A percentile compares a stretch with the other conserved stretches of the same genome.
phyloP scores from a whole-genome alignment of 2,888 invertebrate genomes.

The Agapetus fuscipes region DNA sequence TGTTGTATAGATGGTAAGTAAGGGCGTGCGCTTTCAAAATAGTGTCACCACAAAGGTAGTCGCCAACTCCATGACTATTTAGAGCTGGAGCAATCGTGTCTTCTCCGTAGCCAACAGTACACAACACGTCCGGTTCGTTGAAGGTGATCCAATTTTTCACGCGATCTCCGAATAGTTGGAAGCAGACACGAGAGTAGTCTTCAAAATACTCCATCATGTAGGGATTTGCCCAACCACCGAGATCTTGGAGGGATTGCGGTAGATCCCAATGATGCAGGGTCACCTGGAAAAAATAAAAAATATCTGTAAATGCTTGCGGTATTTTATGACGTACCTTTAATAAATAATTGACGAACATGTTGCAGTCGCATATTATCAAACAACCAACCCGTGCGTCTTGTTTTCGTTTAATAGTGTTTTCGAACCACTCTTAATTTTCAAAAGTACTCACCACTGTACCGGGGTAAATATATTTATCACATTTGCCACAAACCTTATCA shows the following conservation, averaged over 20 bases:
- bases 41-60: constrained; percentile 56
- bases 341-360: too few species aligned
- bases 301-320: too few species aligned
- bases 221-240: constrained; percentile 47
- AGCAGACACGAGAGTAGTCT: constrained; percentile 47
- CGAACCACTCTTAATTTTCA: too few species aligned
- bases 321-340: too few species aligned
- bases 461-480: too few species aligned
- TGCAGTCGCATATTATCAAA: not conserved
- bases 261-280: constrained; percentile 62
- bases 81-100: constrained; percentile 43
- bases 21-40: constrained; percentile 57
- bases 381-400: not conserved
- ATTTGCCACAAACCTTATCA: too few species aligned
- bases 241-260: constrained; percentile 48
- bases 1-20: constrained; percentile 53
- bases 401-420: too few species aligned
- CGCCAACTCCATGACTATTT: constrained; percentile 46
- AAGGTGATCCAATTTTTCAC: constrained; percentile 61
- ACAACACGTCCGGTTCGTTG: constrained; percentile 54
- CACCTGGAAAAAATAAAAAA: constrained; percentile 35
- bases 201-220: constrained; percentile 44
- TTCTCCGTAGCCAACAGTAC: constrained; percentile 45
- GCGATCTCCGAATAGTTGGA: constrained; percentile 44
- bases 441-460: too few species aligned